Evolutionary conservation across 2,797 vertebrate genomes (phyloP), one percentile per base, ranked within the genome.

Genomic region (Etheostoma nigrum): DNA sequence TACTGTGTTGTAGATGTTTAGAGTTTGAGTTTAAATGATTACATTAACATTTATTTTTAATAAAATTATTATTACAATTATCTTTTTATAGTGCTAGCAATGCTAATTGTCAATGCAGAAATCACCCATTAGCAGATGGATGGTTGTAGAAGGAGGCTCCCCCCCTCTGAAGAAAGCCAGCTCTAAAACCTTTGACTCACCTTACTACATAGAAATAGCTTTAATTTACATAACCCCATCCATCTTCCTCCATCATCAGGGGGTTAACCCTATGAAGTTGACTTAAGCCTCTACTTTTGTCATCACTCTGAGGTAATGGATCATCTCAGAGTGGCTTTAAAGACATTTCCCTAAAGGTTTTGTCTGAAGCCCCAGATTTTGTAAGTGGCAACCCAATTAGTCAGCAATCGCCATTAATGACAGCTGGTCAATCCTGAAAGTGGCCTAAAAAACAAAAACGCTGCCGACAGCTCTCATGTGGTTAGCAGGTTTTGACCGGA

Each of bases 311-410:
- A 76, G 70, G 75, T 76, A 71, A 80, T 79, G 44, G 68, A 88
- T 89, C 69, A 76, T 73, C 63, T 74, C 44, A 55, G 54, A 73
- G 61, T 77, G 54, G 66, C 54, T 72, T 70, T 67, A 70, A 77
- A 88, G 81, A 33, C 58, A 74, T 80, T 85, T 77, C 63, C 49
- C 57, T 21, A 23, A 83, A 78, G 71, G 79, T 61, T 71, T 70
- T 33, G 47, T 65, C 19, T 1, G 3, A 77, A 83, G 62, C 67
- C 47, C 15, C 53, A 74, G 69, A 84, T 89, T 86, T 73, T 83
- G 47, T 25, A 63, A 64, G 21, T 64, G 44, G 57, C 62, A 79
- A 66, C 44, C 44, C 23, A 67, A 77, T 83, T 72, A 76, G 52
- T 65, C n/a, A 66, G 49, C 48, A 74, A 76, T 83, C 65, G 79